These are phyloP conservation scores for Pipistrellus nathusii DNA, from an alignment of 2,797 vertebrate genomes.

Conservation along the genomic window DNA sequence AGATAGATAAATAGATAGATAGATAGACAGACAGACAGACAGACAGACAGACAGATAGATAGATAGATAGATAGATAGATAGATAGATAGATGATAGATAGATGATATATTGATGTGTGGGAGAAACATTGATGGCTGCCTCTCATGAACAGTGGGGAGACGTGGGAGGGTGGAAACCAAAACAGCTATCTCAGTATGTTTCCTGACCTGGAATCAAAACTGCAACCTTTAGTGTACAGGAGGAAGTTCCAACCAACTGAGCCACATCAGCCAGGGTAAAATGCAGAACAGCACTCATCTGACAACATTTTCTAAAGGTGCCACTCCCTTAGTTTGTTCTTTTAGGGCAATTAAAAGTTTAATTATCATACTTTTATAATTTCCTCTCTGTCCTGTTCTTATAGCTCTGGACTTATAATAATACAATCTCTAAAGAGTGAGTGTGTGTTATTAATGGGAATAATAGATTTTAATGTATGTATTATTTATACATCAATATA, in stretches of 20 bases:
- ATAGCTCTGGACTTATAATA: constrained; percentile 27
- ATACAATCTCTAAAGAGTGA: background rate
- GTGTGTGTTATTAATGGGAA: constrained; percentile 44
- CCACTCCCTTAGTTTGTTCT: background rate
- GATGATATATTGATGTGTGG: background rate
- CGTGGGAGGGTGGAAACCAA: too few species aligned
- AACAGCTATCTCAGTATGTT: background rate
- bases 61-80: too few species aligned
- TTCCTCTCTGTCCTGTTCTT: background rate
- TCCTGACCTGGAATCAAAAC: background rate
- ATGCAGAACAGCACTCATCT: background rate
- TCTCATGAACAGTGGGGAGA: background rate
- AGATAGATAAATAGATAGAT: too few species aligned
- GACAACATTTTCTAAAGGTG: background rate
- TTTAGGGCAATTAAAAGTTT: background rate
- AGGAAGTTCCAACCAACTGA: background rate
- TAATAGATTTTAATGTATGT: background rate
- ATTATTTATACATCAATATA: constrained; percentile 55
- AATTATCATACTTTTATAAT: background rate
- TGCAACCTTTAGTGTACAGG: background rate
- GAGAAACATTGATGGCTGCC: background rate
- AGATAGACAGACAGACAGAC: too few species aligned
- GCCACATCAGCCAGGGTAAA: background rate
- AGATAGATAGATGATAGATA: too few species aligned
- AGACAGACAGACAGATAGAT: too few species aligned